Percentiles rank a stretch among this genome's conserved stretches.
Evolutionary conservation across 2,113 vertebrate genomes (phyloP).

Genomic region (Columbina picui): DNA sequence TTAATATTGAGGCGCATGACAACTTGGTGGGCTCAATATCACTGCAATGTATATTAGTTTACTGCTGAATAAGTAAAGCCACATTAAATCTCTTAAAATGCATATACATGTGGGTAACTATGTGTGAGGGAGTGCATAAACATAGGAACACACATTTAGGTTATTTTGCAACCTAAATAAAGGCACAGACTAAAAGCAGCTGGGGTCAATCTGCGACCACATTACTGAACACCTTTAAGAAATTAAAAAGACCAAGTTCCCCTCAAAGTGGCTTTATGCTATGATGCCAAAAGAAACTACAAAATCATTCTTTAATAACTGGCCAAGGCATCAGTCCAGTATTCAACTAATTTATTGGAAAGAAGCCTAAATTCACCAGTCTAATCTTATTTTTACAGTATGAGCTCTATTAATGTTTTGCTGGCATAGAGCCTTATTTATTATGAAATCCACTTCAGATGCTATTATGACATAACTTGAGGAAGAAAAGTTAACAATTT

Average conservation of each 20-base stretch:
- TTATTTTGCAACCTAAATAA: neutral
- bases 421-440: slow-evolving; percentile 67
- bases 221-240: slow-evolving; percentile 5
- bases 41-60: neutral
- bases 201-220: neutral
- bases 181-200: neutral
- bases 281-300: slow-evolving; percentile 64
- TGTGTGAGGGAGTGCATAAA: neutral
- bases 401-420: slow-evolving; percentile 61
- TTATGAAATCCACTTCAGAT: slow-evolving; percentile 66
- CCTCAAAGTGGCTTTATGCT: slow-evolving; percentile 27
- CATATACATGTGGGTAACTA: neutral
- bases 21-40: neutral
- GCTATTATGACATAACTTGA: slow-evolving; percentile 59
- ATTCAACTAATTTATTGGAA: slow-evolving; percentile 69
- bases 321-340: slow-evolving; percentile 62
- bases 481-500: slow-evolving; percentile 38
- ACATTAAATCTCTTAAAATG: slow-evolving; percentile 3
- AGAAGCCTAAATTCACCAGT: slow-evolving; percentile 49
- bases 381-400: slow-evolving; percentile 78
- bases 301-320: slow-evolving; percentile 69
- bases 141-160: neutral
- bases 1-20: neutral
- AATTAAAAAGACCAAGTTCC: slow-evolving; percentile 31
- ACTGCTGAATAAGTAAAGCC: neutral